Evolutionary conservation across 2,797 vertebrate genomes (phyloP).

Genomic region (Miichthys miiuy): DNA sequence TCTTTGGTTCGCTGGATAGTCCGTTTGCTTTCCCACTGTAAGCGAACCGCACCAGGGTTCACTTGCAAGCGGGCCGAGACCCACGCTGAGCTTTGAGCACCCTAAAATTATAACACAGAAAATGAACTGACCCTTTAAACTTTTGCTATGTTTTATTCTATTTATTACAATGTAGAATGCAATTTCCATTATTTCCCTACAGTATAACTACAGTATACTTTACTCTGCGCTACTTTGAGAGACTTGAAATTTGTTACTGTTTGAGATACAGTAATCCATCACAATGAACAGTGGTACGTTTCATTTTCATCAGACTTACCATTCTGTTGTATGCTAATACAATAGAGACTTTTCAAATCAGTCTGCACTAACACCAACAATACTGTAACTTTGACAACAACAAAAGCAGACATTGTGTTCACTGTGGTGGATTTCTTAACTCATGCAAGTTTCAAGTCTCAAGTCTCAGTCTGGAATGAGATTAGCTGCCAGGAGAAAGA

Average conservation of each 20-base stretch:
- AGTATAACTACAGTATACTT: not conserved
- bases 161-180: slow-evolving; percentile 4
- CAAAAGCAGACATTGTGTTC: slow-evolving; percentile 23
- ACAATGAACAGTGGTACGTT: slow-evolving; percentile 15
- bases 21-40: too few relatives aligned
- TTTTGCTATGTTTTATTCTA: slow-evolving; percentile 34
- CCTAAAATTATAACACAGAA: too few relatives aligned
- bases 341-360: slow-evolving; percentile 13
- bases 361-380: slow-evolving; percentile 13
- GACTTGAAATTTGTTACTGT: not conserved
- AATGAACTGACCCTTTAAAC: not conserved
- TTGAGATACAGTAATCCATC: slow-evolving; percentile 36
- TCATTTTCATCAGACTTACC: slow-evolving; percentile 23
- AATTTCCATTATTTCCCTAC: slow-evolving; percentile 24
- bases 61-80: too few relatives aligned
- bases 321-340: slow-evolving; percentile 20
- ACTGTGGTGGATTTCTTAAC: slow-evolving; percentile 40
- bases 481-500: slow-evolving; percentile 25
- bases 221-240: not conserved
- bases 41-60: too few relatives aligned
- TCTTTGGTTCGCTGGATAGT: too few relatives aligned
- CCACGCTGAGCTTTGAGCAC: too few relatives aligned
- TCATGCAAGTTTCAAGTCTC: slow-evolving; percentile 21
- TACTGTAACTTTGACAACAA: slow-evolving; percentile 20
- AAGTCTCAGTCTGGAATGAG: slow-evolving; percentile 28